Conservation (phyloP, 1,140 invertebrate species). For the Carcinoscorpius rotundicauda region DNA sequence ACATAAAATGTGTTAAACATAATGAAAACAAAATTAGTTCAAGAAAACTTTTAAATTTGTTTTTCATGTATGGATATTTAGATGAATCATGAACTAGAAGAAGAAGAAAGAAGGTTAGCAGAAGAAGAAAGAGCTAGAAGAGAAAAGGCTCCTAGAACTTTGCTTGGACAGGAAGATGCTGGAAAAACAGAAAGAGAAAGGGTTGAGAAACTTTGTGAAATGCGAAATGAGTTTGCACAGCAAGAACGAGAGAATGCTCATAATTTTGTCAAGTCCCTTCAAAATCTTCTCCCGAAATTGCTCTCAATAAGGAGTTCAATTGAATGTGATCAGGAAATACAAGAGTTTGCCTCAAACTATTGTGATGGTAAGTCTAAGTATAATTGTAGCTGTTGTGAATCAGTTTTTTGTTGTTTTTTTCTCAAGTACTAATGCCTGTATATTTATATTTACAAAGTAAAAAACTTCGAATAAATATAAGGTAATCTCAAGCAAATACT, state of each 20-base stretch:
- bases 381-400: conserved; percentile 21
- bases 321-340: conserved; percentile 75
- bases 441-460: too few species aligned
- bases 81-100: conserved; percentile 22
- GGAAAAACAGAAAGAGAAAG: conserved; percentile 22
- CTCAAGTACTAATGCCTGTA: too few species aligned
- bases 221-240: conserved; percentile 50
- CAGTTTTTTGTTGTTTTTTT: conserved; percentile 26
- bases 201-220: conserved; percentile 28
- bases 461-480: too few species aligned
- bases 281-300: conserved; percentile 55
- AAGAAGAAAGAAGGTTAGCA: conserved; percentile 8
- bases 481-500: too few species aligned
- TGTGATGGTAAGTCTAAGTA: conserved; percentile 53
- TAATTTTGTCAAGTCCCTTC: conserved; percentile 57
- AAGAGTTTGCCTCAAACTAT: conserved; percentile 80
- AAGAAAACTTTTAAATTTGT: too few species aligned
- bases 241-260: conserved; percentile 63
- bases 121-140: conserved; percentile 30
- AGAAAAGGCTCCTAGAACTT: conserved; percentile 48
- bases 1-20: too few species aligned
- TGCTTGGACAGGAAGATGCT: conserved; percentile 25
- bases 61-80: conserved; percentile 12
- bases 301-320: conserved; percentile 56
- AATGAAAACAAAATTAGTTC: too few species aligned